Evolutionary conservation across 2,888 invertebrate species (phyloP).

Genomic region (Endotricha flammealis): DNA sequence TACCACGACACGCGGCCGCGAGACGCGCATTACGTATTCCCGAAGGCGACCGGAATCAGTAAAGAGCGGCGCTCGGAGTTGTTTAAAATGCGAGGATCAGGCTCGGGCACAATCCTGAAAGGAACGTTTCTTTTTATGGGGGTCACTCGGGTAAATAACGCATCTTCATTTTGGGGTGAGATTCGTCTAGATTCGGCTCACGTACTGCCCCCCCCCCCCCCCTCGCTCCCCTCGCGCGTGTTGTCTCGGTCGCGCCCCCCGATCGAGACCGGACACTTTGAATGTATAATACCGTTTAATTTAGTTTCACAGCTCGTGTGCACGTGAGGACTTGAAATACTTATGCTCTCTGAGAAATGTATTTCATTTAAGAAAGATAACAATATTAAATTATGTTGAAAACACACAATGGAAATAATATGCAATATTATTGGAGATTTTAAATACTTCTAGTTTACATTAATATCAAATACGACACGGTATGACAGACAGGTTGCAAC

Average conservation of each 20-base stretch:
- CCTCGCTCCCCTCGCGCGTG: conserved; percentile 9
- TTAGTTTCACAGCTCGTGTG: conserved; percentile 7
- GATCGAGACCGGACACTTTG: conserved; percentile 5
- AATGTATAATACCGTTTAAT: conserved; percentile 10
- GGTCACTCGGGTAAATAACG: conserved; percentile 66
- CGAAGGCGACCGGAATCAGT: conserved; percentile 39
- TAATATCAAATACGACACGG: too few species aligned
- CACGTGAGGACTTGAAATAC: conserved; percentile 9
- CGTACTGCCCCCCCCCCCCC: conserved; percentile 24
- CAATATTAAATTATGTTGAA: too few species aligned
- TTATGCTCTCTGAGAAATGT: too few species aligned
- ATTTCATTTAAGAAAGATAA: too few species aligned
- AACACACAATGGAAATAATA: too few species aligned
- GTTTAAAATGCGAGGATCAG: conserved; percentile 62
- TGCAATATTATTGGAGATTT: too few species aligned
- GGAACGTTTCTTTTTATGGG: conserved; percentile 56
- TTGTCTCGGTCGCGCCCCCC: neutral
- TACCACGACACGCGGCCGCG: conserved; percentile 10
- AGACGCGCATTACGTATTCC: conserved; percentile 33
- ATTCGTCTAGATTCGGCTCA: conserved; percentile 30
- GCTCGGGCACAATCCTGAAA: conserved; percentile 46
- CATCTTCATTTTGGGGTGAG: conserved; percentile 42
- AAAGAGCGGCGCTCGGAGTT: conserved; percentile 39
- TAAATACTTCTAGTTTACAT: too few species aligned
- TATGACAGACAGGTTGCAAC: too few species aligned